Percentiles rank a stretch among this genome's conserved stretches.
These are phyloP conservation scores for Lathronympha strigana DNA, from an alignment of 2,888 invertebrate species.

Conservation along the genomic window DNA sequence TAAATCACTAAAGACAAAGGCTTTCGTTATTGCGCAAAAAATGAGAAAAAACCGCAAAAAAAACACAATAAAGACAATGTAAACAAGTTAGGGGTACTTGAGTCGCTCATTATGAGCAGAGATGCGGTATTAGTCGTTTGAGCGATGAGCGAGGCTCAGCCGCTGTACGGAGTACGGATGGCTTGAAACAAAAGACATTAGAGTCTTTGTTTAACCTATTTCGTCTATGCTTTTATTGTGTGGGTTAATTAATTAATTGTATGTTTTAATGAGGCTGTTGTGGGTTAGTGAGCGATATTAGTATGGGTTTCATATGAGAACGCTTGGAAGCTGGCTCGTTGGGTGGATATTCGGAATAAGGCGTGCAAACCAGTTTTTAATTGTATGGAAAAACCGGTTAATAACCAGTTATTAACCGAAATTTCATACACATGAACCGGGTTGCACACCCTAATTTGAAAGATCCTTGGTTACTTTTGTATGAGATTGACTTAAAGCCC, in stretches of 20 bases:
- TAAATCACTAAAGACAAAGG: conserved; percentile 65
- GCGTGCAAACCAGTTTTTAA: no score
- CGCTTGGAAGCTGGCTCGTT: no score
- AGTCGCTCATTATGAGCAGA: conserved; percentile 81
- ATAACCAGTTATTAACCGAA: no score
- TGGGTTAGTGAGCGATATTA: neutral
- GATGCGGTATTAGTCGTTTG: conserved; percentile 60
- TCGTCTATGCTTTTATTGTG: conserved; percentile 75
- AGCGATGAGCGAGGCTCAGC: conserved; percentile 18
- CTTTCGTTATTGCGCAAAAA: conserved; percentile 76
- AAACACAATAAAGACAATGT: conserved; percentile 85
- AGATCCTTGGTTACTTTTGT: no score
- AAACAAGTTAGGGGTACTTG: conserved; percentile 84
- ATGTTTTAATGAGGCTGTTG: neutral
- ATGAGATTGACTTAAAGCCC: no score
- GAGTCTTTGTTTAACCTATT: conserved; percentile 80
- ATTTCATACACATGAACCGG: no score
- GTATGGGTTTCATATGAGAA: no score
- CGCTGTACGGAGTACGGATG: conserved; percentile 51
- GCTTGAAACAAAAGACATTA: conserved; percentile 53
- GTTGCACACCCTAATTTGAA: no score
- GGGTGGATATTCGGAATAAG: no score
- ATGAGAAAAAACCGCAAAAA: conserved; percentile 77
- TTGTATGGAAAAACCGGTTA: no score
- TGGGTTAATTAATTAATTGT: conserved; percentile 69